Conservation (phyloP, 2,797 vertebrate species). For the Aselliscus stoliczkanus region DNA sequence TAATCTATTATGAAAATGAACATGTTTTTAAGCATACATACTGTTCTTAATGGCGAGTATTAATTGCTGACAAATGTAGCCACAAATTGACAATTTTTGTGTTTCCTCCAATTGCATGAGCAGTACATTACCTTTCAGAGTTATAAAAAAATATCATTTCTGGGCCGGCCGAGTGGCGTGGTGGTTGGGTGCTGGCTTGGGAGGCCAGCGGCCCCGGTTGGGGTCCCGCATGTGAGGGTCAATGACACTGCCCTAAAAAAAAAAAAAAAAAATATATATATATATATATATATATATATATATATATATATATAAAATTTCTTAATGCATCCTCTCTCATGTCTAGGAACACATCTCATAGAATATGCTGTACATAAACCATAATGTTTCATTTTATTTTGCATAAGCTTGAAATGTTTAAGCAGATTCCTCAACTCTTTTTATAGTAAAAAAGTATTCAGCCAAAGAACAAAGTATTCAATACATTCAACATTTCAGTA, state of each 20-base stretch:
- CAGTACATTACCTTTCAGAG: background rate
- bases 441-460: constrained; percentile 25
- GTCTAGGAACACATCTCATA: background rate
- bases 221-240: no score
- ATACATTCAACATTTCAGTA: constrained; percentile 39
- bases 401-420: constrained; percentile 50
- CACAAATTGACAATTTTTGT: background rate
- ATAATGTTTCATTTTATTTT: constrained; percentile 48
- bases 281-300: no score
- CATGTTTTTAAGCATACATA: background rate
- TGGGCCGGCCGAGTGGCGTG: no score
- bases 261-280: no score
- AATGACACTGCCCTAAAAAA: no score
- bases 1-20: background rate
- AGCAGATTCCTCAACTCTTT: constrained; percentile 32
- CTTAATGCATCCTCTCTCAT: background rate
- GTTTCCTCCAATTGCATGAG: background rate
- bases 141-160: background rate
- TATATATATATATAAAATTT: no score
- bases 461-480: background rate
- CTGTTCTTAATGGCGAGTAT: background rate
- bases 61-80: background rate
- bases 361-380: background rate
- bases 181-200: no score
- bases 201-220: no score